phyloP scores from a whole-genome alignment of 2,888 invertebrate species.

The Luperina nickerlii region DNA sequence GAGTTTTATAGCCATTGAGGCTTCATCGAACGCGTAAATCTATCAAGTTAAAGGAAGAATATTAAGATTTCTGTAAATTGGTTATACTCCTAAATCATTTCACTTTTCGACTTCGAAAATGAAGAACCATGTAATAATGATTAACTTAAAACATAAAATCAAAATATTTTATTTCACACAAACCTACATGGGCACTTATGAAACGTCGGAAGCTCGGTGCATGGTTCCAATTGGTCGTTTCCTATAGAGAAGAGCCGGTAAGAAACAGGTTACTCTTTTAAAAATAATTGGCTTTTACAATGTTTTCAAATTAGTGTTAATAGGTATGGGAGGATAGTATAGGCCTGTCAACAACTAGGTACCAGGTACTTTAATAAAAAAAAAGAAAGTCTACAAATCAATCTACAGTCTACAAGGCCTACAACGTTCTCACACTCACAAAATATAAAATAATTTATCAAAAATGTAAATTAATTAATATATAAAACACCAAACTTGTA shows the following conservation, averaged over 20 bases:
- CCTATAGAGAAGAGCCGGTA: neutral
- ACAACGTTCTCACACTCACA: neutral
- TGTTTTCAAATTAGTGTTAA: too few species aligned
- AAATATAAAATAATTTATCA: neutral
- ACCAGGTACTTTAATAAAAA: too few species aligned
- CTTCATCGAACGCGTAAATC: conserved; percentile 40
- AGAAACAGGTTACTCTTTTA: neutral
- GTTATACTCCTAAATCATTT: conserved; percentile 43
- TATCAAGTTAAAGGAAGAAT: conserved; percentile 33
- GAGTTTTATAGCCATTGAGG: conserved; percentile 35
- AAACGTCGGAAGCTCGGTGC: neutral
- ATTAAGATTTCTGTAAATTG: conserved; percentile 26
- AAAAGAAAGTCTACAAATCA: neutral
- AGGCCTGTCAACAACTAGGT: neutral
- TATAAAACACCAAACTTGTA: conserved; percentile 1
- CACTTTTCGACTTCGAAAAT: conserved; percentile 47
- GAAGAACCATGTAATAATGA: conserved; percentile 25
- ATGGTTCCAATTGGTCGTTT: neutral
- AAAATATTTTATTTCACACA: too few species aligned
- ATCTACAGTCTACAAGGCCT: neutral
- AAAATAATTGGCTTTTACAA: neutral
- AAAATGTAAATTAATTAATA: neutral
- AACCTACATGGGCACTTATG: neutral
- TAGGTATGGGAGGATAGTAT: too few species aligned
- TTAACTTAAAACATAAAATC: conserved; percentile 12